Percentiles rank a stretch among this genome's conserved stretches.
Evolutionary conservation across 2,113 vertebrate species (phyloP).

Genomic region (Kobus ellipsiprymnus): DNA sequence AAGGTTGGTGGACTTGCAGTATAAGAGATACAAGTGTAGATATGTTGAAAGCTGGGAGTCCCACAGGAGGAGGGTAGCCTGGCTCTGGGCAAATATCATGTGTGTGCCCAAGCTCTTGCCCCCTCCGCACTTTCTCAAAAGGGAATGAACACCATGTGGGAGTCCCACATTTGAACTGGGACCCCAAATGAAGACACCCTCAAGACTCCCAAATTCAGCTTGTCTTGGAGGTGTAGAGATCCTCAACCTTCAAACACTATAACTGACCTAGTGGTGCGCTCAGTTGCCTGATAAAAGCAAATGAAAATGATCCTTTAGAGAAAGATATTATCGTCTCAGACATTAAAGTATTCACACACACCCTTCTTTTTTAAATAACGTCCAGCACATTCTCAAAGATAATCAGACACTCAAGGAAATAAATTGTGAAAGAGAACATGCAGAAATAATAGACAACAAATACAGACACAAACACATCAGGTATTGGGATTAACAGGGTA

Average conservation of each 20-base stretch:
- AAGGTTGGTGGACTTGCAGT: neutral
- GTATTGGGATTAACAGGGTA: neutral
- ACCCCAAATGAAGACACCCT: neutral
- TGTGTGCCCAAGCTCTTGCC: too few relatives aligned
- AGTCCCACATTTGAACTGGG: neutral
- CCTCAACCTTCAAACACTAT: neutral
- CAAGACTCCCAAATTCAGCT: neutral
- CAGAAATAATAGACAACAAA: neutral
- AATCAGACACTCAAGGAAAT: neutral
- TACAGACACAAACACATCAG: neutral
- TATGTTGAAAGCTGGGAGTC: neutral
- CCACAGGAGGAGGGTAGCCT: too few relatives aligned
- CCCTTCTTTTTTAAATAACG: neutral
- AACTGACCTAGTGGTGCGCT: neutral
- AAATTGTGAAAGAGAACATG: neutral
- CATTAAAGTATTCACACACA: neutral
- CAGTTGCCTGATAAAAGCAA: neutral
- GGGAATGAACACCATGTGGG: too few relatives aligned
- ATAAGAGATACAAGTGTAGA: neutral
- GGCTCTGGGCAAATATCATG: too few relatives aligned
- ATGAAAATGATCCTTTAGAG: neutral
- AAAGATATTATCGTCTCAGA: neutral
- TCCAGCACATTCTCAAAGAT: neutral
- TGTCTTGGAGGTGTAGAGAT: neutral
- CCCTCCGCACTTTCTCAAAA: too few relatives aligned